Conservation (phyloP, 2,113 vertebrate genomes). For the Zapornia atra region DNA sequence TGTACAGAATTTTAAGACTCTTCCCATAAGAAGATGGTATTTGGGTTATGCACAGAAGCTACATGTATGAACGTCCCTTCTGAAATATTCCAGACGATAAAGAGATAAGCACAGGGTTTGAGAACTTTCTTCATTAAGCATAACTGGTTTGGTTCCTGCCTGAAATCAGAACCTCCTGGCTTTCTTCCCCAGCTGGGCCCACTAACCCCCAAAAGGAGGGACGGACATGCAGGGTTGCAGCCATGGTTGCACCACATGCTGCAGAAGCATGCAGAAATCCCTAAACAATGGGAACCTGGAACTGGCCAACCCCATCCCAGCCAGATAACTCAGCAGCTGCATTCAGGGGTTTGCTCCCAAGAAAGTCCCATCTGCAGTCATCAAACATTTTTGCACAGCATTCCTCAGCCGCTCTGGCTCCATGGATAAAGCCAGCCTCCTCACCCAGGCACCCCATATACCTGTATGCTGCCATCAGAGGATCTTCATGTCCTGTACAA, state of each 20-base stretch:
- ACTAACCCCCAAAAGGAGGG: background rate
- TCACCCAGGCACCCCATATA: background rate
- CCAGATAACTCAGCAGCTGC: background rate
- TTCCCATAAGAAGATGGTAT: background rate
- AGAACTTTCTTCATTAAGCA: background rate
- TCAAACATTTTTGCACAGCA: background rate
- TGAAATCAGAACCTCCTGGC: background rate
- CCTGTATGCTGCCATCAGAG: background rate
- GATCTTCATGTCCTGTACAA: background rate
- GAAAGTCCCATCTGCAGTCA: background rate
- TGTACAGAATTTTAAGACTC: background rate
- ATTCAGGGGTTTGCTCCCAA: background rate
- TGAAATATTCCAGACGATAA: background rate
- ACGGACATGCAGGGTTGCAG: background rate
- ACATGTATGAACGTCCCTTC: background rate
- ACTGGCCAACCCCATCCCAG: background rate
- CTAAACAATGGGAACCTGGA: background rate
- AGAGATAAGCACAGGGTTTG: background rate
- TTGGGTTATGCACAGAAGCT: background rate
- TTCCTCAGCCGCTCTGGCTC: background rate
- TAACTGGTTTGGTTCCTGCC: background rate
- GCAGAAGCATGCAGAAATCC: background rate
- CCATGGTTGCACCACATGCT: fast-evolving
- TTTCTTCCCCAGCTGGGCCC: background rate
- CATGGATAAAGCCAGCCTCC: background rate